phyloP scores from a whole-genome alignment of 2,888 invertebrate species.

The Melipona beecheii region DNA sequence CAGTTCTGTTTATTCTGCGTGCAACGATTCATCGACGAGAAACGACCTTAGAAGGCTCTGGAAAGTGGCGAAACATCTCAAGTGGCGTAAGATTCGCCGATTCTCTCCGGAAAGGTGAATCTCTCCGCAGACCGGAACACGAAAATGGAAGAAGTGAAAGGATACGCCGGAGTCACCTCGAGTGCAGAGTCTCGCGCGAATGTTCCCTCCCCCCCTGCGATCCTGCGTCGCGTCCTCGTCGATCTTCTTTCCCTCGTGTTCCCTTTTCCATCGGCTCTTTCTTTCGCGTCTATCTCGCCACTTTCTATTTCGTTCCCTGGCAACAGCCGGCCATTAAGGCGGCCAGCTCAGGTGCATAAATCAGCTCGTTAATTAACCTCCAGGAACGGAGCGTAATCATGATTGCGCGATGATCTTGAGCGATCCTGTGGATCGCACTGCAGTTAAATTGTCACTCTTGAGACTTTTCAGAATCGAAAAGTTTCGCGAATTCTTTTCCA shows the following conservation, averaged over 20 bases:
- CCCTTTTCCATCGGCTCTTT: slow-evolving; percentile 28
- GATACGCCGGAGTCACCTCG: slow-evolving; percentile 14
- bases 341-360: background rate
- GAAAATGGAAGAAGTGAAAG: slow-evolving; percentile 70
- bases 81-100: no score
- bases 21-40: background rate
- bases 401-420: background rate
- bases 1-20: background rate
- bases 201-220: slow-evolving; percentile 30
- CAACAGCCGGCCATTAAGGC: slow-evolving; percentile 16
- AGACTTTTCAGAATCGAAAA: no score
- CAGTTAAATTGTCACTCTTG: no score
- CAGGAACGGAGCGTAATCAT: background rate
- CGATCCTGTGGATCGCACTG: background rate
- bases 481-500: background rate
- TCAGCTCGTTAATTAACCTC: background rate
- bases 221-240: slow-evolving; percentile 15
- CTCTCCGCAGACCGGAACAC: slow-evolving; percentile 17
- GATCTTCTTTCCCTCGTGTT: slow-evolving; percentile 30
- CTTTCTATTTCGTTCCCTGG: slow-evolving; percentile 69
- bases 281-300: slow-evolving; percentile 31
- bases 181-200: slow-evolving; percentile 45
- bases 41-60: background rate
- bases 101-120: background rate
- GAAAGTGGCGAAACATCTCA: background rate